Conservation (phyloP, 2,888 invertebrate genomes). For the Drosophila paramelanica region DNA sequence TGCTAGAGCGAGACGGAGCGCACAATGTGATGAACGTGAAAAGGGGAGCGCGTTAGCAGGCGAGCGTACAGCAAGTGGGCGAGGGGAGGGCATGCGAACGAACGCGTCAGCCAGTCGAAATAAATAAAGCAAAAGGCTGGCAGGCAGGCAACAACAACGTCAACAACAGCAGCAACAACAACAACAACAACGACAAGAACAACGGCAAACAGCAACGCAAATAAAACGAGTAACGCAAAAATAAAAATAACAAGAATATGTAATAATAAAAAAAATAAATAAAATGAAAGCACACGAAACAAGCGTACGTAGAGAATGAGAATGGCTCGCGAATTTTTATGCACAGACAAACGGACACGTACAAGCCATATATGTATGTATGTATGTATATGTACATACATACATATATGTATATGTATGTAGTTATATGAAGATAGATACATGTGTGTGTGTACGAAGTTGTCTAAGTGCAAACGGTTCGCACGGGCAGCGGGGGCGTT, state of each 20-base stretch:
- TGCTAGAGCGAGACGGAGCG: conserved; percentile 26
- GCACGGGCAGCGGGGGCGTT: conserved; percentile 39
- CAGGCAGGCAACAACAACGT: conserved; percentile 24
- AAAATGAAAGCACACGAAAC: conserved; percentile 60
- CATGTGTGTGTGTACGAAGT: conserved; percentile 22
- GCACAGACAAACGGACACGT: conserved; percentile 29
- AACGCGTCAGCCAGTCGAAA: conserved; percentile 69
- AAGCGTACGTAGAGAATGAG: conserved; percentile 47
- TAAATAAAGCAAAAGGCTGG: conserved; percentile 68
- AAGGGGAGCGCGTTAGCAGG: conserved; percentile 21
- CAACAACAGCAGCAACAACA: conserved; percentile 12
- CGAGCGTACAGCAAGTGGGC: conserved; percentile 15
- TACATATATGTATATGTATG: conserved; percentile 2
- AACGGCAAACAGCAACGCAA: conserved; percentile 44
- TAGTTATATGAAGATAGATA: conserved; percentile 3
- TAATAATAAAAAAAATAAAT: conserved; percentile 58
- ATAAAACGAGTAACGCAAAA: conserved; percentile 60
- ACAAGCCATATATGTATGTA: conserved; percentile 1
- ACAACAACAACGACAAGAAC: conserved; percentile 18
- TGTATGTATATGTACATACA: background rate
- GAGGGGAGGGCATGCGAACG: conserved; percentile 41
- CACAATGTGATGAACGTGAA: conserved; percentile 39
- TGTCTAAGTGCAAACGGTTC: conserved; percentile 31
- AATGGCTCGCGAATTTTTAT: conserved; percentile 66
- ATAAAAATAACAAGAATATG: conserved; percentile 61